phyloP scores from a whole-genome alignment of 2,797 vertebrate genomes.

The Smutsia temminckii region DNA sequence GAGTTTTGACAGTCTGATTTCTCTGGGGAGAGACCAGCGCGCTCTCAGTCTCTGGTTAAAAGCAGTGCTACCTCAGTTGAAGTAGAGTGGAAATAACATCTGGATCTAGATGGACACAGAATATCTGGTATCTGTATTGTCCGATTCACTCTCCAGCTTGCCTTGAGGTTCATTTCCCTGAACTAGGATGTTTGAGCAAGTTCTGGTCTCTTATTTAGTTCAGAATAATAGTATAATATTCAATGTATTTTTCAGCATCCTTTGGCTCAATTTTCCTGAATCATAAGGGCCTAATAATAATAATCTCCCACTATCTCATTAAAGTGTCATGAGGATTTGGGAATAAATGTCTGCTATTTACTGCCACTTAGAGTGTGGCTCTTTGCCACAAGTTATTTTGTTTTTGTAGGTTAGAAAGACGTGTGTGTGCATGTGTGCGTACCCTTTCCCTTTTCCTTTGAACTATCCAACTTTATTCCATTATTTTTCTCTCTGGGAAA shows the following conservation, averaged over 20 bases:
- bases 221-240: background rate
- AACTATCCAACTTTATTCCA: slow-evolving; percentile 1
- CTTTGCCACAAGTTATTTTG: slow-evolving; percentile 35
- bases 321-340: background rate
- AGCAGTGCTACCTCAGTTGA: background rate
- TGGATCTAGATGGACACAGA: background rate
- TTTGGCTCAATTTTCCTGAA: slow-evolving; percentile 7
- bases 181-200: slow-evolving; percentile 26
- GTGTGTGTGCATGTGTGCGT: background rate
- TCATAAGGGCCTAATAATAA: slow-evolving; percentile 13
- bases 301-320: background rate
- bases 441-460: slow-evolving; percentile 13
- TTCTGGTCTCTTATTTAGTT: slow-evolving; percentile 46
- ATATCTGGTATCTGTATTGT: background rate
- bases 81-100: slow-evolving; percentile 20
- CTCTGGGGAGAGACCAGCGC: background rate
- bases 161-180: background rate
- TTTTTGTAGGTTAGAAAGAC: slow-evolving; percentile 32
- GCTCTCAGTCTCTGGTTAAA: background rate
- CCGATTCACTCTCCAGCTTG: background rate
- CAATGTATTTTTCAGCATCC: background rate
- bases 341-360: slow-evolving; percentile 11
- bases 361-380: background rate
- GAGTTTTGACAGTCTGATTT: background rate
- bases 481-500: slow-evolving; percentile 53